These are phyloP conservation scores for Ophion ellenae DNA, from an alignment of 2,888 invertebrate genomes.

Conservation along the genomic window DNA sequence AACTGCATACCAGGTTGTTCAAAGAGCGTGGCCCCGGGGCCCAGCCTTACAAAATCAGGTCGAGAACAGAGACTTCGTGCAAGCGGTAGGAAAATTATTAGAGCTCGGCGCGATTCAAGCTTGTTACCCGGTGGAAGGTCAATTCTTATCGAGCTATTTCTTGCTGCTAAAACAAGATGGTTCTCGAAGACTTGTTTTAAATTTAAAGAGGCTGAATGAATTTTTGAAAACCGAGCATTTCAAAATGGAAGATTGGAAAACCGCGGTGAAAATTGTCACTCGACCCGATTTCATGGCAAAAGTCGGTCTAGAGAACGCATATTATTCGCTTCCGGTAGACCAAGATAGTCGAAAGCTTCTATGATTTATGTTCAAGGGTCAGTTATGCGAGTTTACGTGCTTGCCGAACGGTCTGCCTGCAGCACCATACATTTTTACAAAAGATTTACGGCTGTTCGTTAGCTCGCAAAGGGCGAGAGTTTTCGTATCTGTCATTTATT, in stretches of 20 bases:
- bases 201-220: constrained; percentile 49
- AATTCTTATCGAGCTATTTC: constrained; percentile 64
- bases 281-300: constrained; percentile 63
- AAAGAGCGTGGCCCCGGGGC: constrained; percentile 10
- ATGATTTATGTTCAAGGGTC: constrained; percentile 67
- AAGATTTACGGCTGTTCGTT: constrained; percentile 64
- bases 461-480: constrained; percentile 28
- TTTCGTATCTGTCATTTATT: constrained; percentile 37
- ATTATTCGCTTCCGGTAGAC: constrained; percentile 67
- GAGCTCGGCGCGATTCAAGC: constrained; percentile 41
- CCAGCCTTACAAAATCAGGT: not conserved
- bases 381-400: constrained; percentile 69
- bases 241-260: constrained; percentile 65
- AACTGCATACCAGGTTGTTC: not conserved
- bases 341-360: constrained; percentile 45
- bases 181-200: constrained; percentile 55
- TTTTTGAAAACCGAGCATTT: constrained; percentile 62
- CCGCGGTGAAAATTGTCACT: constrained; percentile 57
- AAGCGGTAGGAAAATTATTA: constrained; percentile 43
- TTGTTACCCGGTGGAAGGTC: constrained; percentile 17
- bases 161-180: constrained; percentile 64
- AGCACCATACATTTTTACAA: constrained; percentile 72
- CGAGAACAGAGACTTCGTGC: not conserved
- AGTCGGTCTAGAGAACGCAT: constrained; percentile 66
- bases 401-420: constrained; percentile 72